Evolutionary conservation across 2,888 invertebrate species (phyloP), one percentile per base, ranked within the genome.

Genomic region (Papilio demoleus): DNA sequence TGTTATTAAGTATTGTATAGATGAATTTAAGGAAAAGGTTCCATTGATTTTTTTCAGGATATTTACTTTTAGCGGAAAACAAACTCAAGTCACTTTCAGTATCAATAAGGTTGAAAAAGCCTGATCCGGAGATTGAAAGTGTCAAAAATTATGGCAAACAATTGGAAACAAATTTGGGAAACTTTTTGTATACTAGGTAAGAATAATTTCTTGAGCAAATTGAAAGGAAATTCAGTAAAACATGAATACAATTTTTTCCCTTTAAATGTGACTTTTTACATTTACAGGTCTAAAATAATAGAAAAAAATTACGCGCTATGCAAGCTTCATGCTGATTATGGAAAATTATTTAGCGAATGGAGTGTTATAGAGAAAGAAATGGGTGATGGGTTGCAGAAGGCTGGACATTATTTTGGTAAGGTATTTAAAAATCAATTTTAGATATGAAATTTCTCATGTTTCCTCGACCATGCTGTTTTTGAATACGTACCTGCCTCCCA

Each of bases 301-400:
- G 96, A 96, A 81, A 95, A 95, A 76, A 94, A 95, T 76, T 96
- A 95, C 81, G 95, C 95, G 9, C 90, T 97, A 27, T 96, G 96
- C 81, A 97, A 97, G 83, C 87, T 97, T 45, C 97, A 97, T 81
- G 95, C 95, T 0, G 96, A 96, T 87, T 97, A 97, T 77, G 97
- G 97, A 0, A 94, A 96, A 59, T 93, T 97, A 67, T 96, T 97
- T 80, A 96, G 96, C 76, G 97, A 97, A 83, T 97, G 97, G 97
- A 96, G 97, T 82, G 96, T 95, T 38, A 94, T 96, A 64, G 97
- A 97, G 80, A 95, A 95, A 75, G 95, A 95, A 70, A 96, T 97
- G 95, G 96, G 95, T 0, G 97, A 97, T 80, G 96, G 96, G 0
- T 80, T 97, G 63, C 96, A 96, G 77, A 94, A 94, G 81, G 94